These are phyloP conservation scores for Heteractis magnifica DNA, from an alignment of 92 coral and sea anemone species.

Conservation along the genomic window DNA sequence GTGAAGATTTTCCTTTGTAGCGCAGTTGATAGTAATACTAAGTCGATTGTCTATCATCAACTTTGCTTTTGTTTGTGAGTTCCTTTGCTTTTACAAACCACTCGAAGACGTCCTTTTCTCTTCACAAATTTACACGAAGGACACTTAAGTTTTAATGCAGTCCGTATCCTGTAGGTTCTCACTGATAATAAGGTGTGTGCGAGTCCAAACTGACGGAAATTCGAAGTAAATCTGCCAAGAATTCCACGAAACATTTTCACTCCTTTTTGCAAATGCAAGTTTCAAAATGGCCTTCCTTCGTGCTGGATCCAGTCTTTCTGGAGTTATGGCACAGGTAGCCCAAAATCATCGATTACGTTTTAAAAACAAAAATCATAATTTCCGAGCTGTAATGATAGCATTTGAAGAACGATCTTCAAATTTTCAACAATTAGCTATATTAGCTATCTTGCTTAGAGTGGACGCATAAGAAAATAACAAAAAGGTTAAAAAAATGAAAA, in stretches of 20 bases:
- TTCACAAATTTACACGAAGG: slow-evolving; percentile 88
- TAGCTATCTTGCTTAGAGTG: no score
- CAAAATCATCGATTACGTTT: not conserved
- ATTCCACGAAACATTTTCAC: slow-evolving; percentile 40
- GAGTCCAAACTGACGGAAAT: slow-evolving; percentile 62
- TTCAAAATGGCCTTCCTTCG: slow-evolving; percentile 46
- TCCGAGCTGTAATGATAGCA: no score
- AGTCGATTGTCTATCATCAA: slow-evolving; percentile 9
- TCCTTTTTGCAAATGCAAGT: not conserved
- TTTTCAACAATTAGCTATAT: no score
- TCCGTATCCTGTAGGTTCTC: slow-evolving; percentile 92
- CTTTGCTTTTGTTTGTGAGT: slow-evolving; percentile 97
- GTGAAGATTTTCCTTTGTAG: no score
- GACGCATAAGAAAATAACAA: no score
- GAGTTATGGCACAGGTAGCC: slow-evolving; percentile 18
- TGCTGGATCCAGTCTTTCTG: slow-evolving; percentile 20
- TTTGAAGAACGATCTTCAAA: no score
- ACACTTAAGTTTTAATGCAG: slow-evolving; percentile 84
- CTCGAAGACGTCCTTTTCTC: slow-evolving; percentile 92
- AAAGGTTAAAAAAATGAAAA: no score
- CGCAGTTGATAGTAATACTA: no score
- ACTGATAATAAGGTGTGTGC: slow-evolving; percentile 68
- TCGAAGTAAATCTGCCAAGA: slow-evolving; percentile 51
- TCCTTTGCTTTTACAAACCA: slow-evolving; percentile 87
- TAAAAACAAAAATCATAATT: not conserved